phyloP scores from a whole-genome alignment of 2,113 vertebrate species.

The Neoarius graeffei region DNA sequence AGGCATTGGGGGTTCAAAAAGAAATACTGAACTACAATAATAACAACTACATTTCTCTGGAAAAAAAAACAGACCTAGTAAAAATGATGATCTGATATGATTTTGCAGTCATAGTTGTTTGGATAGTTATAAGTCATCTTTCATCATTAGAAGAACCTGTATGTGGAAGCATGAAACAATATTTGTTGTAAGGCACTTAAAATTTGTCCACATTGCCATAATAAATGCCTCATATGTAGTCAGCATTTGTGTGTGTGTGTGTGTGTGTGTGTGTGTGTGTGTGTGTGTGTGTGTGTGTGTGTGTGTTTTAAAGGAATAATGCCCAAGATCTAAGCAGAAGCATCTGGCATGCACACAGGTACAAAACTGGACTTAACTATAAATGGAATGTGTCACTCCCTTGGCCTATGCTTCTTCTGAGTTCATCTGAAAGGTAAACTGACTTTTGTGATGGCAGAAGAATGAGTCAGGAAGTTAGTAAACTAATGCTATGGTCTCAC shows the following conservation, averaged over 20 bases:
- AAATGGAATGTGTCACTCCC: conserved; percentile 48
- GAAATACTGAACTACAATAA: neutral
- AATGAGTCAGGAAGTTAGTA: conserved; percentile 12
- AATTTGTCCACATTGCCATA: conserved; percentile 20
- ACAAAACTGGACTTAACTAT: conserved; percentile 20
- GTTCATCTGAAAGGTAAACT: conserved; percentile 36
- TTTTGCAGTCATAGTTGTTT: neutral
- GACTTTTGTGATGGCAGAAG: conserved; percentile 13
- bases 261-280: neutral
- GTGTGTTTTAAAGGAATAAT: conserved; percentile 15
- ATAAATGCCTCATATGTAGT: conserved; percentile 9
- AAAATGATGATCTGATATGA: neutral
- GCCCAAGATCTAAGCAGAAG: conserved; percentile 12
- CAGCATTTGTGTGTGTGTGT: conserved; percentile 10
- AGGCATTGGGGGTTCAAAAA: neutral
- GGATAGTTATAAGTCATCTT: neutral
- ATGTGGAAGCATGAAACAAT: neutral
- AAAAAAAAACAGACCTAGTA: neutral
- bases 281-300: neutral
- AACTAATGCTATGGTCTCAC: too few species aligned
- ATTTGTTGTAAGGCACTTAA: neutral
- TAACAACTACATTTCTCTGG: neutral
- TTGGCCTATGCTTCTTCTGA: conserved; percentile 10
- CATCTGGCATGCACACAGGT: neutral
- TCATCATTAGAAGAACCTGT: neutral